Conservation (phyloP, 2,888 invertebrate species). For the Leptopilina drosophilae region DNA sequence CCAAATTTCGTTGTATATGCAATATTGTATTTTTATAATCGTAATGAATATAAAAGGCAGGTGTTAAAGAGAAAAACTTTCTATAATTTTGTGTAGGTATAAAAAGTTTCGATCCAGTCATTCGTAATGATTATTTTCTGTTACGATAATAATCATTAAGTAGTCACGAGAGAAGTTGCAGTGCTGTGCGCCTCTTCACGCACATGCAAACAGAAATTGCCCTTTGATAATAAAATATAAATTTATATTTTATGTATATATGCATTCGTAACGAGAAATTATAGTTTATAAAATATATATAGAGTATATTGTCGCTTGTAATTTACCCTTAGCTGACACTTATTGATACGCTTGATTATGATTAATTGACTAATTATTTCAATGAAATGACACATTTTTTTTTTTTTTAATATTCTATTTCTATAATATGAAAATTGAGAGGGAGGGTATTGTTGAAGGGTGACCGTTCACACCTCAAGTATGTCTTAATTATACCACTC, state of each 20-base stretch:
- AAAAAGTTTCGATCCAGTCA: conserved; percentile 9
- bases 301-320: not conserved
- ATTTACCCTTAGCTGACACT: not conserved
- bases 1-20: no score
- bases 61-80: not conserved
- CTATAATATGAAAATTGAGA: no score
- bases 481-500: no score
- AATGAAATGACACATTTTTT: not conserved
- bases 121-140: conserved; percentile 9
- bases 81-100: not conserved
- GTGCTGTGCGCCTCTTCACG: not conserved
- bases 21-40: no score
- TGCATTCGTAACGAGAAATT: not conserved
- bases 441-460: no score
- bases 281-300: not conserved
- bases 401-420: no score
- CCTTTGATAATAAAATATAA: not conserved
- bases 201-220: conserved; percentile 2
- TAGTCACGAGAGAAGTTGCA: conserved; percentile 28
- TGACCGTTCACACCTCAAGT: no score
- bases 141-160: conserved; percentile 22
- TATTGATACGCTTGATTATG: conserved; percentile 3
- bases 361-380: conserved; percentile 3
- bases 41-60: no score
- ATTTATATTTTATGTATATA: not conserved